Conservation (phyloP, 2,113 vertebrate genomes). For the zebrafish (Danio rerio) region DNA sequence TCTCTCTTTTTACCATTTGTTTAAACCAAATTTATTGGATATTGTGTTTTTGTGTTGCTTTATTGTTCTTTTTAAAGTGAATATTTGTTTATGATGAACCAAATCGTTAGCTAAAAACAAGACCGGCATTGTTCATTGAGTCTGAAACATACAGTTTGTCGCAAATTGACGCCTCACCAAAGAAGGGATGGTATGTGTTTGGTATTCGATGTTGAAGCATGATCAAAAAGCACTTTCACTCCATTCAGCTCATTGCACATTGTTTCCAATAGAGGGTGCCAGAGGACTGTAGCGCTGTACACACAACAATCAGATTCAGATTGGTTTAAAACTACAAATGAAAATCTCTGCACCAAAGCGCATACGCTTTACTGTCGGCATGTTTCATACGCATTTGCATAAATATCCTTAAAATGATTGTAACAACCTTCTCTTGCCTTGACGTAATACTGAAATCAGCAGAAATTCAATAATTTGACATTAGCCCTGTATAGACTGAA, state of each 20-base stretch:
- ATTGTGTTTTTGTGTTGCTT: not conserved
- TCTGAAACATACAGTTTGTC: conserved; percentile 4
- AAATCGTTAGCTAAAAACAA: not conserved
- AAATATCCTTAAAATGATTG: conserved; percentile 47
- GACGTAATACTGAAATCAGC: conserved; percentile 9
- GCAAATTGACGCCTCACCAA: conserved; percentile 3
- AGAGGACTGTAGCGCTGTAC: conserved; percentile 58
- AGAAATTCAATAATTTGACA: conserved; percentile 29
- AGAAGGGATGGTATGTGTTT: conserved; percentile 33
- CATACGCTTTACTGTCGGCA: conserved; percentile 38
- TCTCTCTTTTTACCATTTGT: not conserved
- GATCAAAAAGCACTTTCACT: conserved; percentile 26
- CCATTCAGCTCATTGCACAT: conserved; percentile 41
- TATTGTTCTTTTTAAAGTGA: not conserved
- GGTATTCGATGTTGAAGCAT: conserved; percentile 20
- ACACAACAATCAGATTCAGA: not conserved
- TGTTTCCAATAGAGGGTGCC: conserved; percentile 69
- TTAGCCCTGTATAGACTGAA: conserved; percentile 44
- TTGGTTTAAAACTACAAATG: conserved; percentile 17
- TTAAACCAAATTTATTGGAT: not conserved
- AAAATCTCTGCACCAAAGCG: conserved; percentile 70
- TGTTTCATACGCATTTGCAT: conserved; percentile 18
- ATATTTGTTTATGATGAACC: not conserved
- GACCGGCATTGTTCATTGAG: not conserved
- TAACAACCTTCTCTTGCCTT: conserved; percentile 47